Percentiles rank a stretch among this genome's conserved stretches.
These are phyloP conservation scores for Peromyscus nudipes DNA, from an alignment of 2,797 vertebrate species.

Conservation along the genomic window DNA sequence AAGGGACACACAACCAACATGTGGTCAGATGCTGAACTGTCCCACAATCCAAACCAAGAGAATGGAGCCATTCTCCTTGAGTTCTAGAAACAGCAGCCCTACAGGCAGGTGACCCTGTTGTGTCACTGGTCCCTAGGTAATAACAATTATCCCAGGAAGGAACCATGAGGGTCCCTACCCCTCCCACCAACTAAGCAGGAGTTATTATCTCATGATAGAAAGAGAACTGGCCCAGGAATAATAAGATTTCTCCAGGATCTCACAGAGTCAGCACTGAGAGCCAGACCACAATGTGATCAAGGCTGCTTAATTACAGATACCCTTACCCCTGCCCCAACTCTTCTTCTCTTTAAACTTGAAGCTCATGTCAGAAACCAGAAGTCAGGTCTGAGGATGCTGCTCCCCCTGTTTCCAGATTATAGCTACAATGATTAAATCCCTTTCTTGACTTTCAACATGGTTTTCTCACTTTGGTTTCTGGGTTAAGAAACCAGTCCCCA, in stretches of 20 bases:
- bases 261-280: not conserved
- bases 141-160: not conserved
- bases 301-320: not conserved
- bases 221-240: not conserved
- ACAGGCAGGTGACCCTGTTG: not conserved
- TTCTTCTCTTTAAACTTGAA: not conserved
- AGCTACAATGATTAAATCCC: not conserved
- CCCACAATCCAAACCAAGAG: not conserved
- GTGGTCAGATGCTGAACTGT: not conserved
- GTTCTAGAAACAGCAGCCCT: not conserved
- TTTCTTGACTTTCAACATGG: not conserved
- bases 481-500: not conserved
- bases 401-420: not conserved
- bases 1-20: not conserved
- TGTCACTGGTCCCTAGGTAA: too few species aligned
- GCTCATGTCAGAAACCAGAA: not conserved
- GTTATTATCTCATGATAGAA: not conserved
- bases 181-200: not conserved
- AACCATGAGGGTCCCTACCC: not conserved
- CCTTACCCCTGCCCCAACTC: not conserved
- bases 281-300: not conserved
- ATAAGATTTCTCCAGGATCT: not conserved
- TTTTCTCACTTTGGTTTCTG: not conserved
- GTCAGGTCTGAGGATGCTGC: not conserved
- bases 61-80: not conserved